Percentiles rank a stretch among this genome's conserved stretches.
These are phyloP conservation scores for Aquatica leii DNA, from an alignment of 2,888 invertebrate species.

Conservation along the genomic window DNA sequence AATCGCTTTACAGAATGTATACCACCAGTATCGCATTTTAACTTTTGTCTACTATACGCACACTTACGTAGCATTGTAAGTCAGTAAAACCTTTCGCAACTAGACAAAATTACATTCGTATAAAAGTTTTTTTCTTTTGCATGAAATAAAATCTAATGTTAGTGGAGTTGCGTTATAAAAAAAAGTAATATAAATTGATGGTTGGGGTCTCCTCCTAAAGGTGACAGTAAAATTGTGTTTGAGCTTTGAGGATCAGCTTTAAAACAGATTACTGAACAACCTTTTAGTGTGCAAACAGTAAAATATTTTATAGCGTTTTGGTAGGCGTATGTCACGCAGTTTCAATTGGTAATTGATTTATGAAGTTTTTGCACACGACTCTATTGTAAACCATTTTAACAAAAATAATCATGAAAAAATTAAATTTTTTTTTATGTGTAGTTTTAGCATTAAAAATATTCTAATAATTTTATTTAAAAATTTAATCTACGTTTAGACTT, in stretches of 20 bases:
- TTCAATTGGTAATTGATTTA: too few species aligned
- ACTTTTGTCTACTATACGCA: background rate
- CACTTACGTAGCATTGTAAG: background rate
- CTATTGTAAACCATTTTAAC: too few species aligned
- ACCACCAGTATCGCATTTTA: constrained; percentile 28
- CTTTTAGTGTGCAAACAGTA: constrained; percentile 6
- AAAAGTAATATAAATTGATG: constrained; percentile 1
- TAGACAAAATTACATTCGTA: background rate
- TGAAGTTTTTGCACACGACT: too few species aligned
- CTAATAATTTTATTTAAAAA: too few species aligned
- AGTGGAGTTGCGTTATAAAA: background rate
- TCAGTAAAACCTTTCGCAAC: background rate
- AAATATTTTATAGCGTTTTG: constrained; percentile 7
- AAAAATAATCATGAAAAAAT: too few species aligned
- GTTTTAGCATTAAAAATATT: too few species aligned
- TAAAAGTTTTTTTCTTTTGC: too few species aligned
- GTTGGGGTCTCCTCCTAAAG: background rate
- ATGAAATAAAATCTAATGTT: constrained; percentile 16
- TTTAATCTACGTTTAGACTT: too few species aligned
- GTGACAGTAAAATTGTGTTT: constrained; percentile 10
- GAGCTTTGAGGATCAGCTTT: constrained; percentile 3
- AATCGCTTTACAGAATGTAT: constrained; percentile 34
- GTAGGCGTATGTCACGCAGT: too few species aligned
- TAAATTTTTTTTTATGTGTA: too few species aligned
- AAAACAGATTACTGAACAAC: constrained; percentile 10